These are phyloP conservation scores for Drosophila littoralis DNA, from an alignment of 1,140 invertebrate genomes.

Conservation along the genomic window DNA sequence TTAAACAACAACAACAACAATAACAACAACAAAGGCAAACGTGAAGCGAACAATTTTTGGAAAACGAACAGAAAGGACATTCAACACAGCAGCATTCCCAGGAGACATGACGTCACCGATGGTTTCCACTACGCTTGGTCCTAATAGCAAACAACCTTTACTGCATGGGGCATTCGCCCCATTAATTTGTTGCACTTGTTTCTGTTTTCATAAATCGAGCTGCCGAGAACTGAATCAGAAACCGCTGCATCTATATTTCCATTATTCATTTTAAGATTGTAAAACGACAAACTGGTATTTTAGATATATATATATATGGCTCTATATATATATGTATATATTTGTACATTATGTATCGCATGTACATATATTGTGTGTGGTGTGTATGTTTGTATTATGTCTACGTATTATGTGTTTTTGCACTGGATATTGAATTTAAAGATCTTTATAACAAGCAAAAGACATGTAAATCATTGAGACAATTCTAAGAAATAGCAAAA, in stretches of 20 bases:
- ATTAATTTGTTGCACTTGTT: constrained; percentile 4
- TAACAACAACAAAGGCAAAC: neutral
- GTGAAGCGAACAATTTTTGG: neutral
- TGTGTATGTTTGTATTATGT: constrained; percentile 38
- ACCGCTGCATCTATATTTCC: constrained; percentile 5
- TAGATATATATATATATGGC: constrained; percentile 8
- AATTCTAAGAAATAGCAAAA: neutral
- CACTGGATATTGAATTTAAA: constrained; percentile 32
- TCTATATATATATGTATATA: constrained; percentile 6
- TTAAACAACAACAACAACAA: too few relatives aligned
- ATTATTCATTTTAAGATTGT: constrained; percentile 25
- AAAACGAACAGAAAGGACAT: neutral
- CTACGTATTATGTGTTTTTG: constrained; percentile 47
- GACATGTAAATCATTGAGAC: neutral
- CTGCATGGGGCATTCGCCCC: neutral
- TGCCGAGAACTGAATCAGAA: neutral
- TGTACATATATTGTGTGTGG: constrained; percentile 19
- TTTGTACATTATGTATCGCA: constrained; percentile 2
- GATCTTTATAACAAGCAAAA: constrained; percentile 10
- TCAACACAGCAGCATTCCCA: constrained; percentile 18
- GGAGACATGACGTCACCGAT: constrained; percentile 1
- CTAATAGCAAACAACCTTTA: neutral
- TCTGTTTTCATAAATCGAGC: neutral
- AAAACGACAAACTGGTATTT: constrained; percentile 8
- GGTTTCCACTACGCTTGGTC: constrained; percentile 19